Base-by-base conservation (phyloP, 2,113 vertebrate genomes). In the Gobio gobio region DNA sequence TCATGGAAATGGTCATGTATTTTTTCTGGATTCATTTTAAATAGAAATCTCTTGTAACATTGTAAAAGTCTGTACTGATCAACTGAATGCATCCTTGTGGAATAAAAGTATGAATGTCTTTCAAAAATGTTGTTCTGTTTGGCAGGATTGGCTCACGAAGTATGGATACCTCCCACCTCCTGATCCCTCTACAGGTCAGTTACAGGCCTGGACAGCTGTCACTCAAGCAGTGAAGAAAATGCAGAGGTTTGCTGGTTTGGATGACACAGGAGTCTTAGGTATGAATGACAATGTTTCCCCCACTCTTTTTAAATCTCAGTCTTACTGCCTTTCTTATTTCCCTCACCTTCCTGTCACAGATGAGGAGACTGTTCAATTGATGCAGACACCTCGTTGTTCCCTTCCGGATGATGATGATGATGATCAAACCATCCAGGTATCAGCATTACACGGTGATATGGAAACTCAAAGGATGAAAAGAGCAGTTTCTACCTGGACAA, bases 201-300 rank as follows among this genome's bases (percentile, higher is more conserved):
- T 95, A 3, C 94, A 95, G 81, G 92, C 93, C 10, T 94, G 94
- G 94, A 92, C 93, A 12, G 91, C 93, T 5, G 92, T 95, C 83
- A 94, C 93, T 36, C 84, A 89, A 0, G 95, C 95, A 26, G 89
- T 96, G 59, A 93, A 86, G 43, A 83, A 86, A 40, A 96, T 96
- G 95, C 95, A 96, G 88, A 92, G 54, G 47, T 96, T 95, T 83
- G 94, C 93, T 49, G 94, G 94, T 72, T 91, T 96, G 45, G 86
- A 85, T 6, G 94, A 94, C 84, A 93, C 94, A 0, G 95, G 95
- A 83, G 78, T 92, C 14, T 75, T 92, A 78, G 94, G 95, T 96
- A 87, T 51, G 51, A 26, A 20, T 40, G 36, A 72, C 61, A 49
- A 24, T 45, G 5, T 59, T 24, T 26, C 51, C 43, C 36, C 59